Evolutionary conservation across 2,888 invertebrate species (phyloP).

Genomic region (Pharmacophagus antenor): DNA sequence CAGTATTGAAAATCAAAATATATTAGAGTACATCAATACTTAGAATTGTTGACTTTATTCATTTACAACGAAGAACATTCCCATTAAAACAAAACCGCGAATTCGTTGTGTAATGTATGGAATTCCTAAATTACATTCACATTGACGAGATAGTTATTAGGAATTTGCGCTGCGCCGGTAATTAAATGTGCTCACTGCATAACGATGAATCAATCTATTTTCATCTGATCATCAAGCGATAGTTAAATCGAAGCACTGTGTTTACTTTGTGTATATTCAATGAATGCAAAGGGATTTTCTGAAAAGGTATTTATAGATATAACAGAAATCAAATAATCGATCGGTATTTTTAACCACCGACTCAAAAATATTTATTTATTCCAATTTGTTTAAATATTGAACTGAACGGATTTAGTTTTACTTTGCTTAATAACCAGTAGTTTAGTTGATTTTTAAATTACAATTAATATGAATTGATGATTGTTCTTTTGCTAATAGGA

Average conservation of each 20-base stretch:
- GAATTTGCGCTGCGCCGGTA: constrained; percentile 45
- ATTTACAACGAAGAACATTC: constrained; percentile 13
- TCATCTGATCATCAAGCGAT: constrained; percentile 42
- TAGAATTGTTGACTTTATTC: neutral
- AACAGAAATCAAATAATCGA: too few relatives aligned
- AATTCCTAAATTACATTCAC: constrained; percentile 35
- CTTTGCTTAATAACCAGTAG: too few relatives aligned
- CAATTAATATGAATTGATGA: too few relatives aligned
- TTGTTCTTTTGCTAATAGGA: too few relatives aligned
- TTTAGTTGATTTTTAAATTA: too few relatives aligned
- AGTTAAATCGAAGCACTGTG: constrained; percentile 27
- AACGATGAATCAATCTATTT: constrained; percentile 44
- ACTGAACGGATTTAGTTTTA: too few relatives aligned
- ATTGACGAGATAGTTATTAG: constrained; percentile 45
- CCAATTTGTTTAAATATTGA: too few relatives aligned
- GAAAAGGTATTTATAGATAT: too few relatives aligned
- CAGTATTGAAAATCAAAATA: too few relatives aligned
- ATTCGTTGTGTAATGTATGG: constrained; percentile 38
- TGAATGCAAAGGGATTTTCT: neutral
- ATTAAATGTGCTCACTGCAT: constrained; percentile 59
- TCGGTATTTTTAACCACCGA: too few relatives aligned
- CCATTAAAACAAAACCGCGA: constrained; percentile 43
- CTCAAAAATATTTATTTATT: too few relatives aligned
- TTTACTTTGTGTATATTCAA: constrained; percentile 5
- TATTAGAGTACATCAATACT: too few relatives aligned